Base-by-base conservation (phyloP, 2,888 invertebrate genomes). In the Lycophotia porphyrea region DNA sequence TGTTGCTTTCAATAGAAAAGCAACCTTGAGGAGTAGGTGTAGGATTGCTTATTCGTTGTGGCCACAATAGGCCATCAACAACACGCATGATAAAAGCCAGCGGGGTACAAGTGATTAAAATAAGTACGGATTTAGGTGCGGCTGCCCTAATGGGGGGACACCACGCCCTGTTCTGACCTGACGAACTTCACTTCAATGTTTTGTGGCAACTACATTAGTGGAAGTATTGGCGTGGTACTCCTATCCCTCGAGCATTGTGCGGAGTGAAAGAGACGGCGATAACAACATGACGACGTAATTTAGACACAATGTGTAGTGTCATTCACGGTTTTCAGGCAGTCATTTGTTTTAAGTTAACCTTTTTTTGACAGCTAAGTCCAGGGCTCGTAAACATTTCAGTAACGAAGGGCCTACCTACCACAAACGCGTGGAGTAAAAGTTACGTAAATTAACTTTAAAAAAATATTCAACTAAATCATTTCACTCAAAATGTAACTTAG, bases 111-210 rank as follows among this genome's bases (percentile, higher is more conserved):
- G 94, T 94, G 95, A 95, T 95, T 95, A 95, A 95, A 95, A 94
- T 95, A 94, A 95, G 94, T 93, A 93, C 92, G 94, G 94, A 94
- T 95, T 95, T 94, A 93, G 95, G 94, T 90, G 94, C 93, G 94
- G 94, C 92, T 90, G 87, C 90, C 91, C 88, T 92, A 92, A 93
- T 92, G 90, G 92, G 89, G 89, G 88, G 87, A 87, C 85, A 88
- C 91, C 92, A 90, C 92, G 90, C 91, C 91, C 90, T 80, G 84
- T 80, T 83, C 78, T 88, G 85, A 85, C 90, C 86, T 89, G 87
- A 84, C 89, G 87, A 89, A 91, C 84, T 84, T 80, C 80, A 79
- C 82, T 88, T 84, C 82, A 88, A 84, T 84, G 84, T 82, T 86
- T 80, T 85, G 85, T 87, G 84, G 82, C 84, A 78, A 80, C 74